phyloP scores from a whole-genome alignment of 1,140 invertebrate genomes.

The Heterodera schachtii region DNA sequence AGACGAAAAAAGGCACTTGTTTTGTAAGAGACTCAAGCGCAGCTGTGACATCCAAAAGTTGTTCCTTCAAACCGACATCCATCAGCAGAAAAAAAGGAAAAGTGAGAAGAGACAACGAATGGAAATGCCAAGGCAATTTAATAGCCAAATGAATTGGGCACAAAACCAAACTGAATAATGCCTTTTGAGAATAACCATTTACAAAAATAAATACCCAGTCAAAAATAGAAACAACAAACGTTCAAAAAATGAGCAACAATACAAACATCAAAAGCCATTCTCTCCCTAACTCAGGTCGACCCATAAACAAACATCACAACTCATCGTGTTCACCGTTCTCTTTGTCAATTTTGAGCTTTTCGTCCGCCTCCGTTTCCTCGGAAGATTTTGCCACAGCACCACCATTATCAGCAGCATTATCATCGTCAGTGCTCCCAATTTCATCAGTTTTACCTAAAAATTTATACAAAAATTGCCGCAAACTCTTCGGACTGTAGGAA shows the following conservation, averaged over 20 bases:
- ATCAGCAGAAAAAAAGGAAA: not conserved
- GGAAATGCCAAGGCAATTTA: not conserved
- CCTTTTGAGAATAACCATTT: too few species aligned
- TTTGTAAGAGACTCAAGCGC: slow-evolving; percentile 27
- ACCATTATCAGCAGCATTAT: not conserved
- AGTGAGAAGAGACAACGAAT: not conserved
- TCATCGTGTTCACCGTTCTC: not conserved
- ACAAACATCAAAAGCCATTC: too few species aligned
- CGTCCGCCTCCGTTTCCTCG: not conserved
- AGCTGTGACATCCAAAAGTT: slow-evolving; percentile 18
- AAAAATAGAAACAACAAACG: not conserved
- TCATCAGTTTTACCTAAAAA: not conserved
- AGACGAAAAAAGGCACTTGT: not conserved
- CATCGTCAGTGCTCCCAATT: not conserved
- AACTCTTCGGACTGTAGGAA: not conserved
- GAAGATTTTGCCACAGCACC: not conserved
- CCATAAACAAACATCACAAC: not conserved
- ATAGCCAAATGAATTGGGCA: not conserved
- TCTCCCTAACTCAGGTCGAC: not conserved
- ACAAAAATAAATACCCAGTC: not conserved
- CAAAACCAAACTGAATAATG: too few species aligned
- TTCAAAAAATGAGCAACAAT: not conserved
- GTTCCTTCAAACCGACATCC: slow-evolving; percentile 9
- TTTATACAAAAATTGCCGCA: not conserved
- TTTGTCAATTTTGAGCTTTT: not conserved